These are phyloP conservation scores for Thyatira batis DNA, from an alignment of 2,888 invertebrate species.

Conservation along the genomic window DNA sequence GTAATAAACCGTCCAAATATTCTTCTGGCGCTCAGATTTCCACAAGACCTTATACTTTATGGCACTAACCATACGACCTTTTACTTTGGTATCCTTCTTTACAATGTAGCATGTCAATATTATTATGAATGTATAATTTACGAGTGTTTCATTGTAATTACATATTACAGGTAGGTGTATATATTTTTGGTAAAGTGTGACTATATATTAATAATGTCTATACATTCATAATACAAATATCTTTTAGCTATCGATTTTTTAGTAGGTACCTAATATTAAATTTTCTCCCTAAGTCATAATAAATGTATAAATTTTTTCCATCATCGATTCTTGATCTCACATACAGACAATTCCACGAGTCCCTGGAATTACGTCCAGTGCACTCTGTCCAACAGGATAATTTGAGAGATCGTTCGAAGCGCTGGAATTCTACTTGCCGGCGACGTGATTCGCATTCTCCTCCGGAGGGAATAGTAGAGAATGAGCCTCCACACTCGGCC, in stretches of 20 bases:
- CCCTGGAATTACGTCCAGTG: constrained; percentile 37
- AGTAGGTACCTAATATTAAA: too few relatives aligned
- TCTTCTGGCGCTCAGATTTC: constrained; percentile 3
- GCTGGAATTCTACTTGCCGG: constrained; percentile 42
- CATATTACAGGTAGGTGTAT: too few relatives aligned
- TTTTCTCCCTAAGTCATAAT: background rate
- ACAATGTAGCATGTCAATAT: background rate
- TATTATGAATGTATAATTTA: background rate
- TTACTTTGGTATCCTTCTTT: background rate
- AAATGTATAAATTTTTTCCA: background rate
- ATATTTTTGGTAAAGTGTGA: too few relatives aligned
- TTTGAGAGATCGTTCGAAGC: constrained; percentile 48
- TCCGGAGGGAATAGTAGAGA: constrained; percentile 39
- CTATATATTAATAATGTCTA: too few relatives aligned
- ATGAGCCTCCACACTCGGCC: constrained; percentile 37
- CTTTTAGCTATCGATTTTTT: too few relatives aligned
- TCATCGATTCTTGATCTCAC: constrained; percentile 16
- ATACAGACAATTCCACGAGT: constrained; percentile 31
- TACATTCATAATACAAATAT: too few relatives aligned
- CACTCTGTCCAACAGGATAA: constrained; percentile 42
- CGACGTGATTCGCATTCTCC: constrained; percentile 60
- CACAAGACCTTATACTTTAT: background rate
- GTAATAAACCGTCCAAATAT: constrained; percentile 2
- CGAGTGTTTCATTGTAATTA: too few relatives aligned
- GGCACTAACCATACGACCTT: background rate